Percentiles rank a stretch among this genome's conserved stretches.
Evolutionary conservation across 2,797 vertebrate species (phyloP).

Genomic region (Danio kyathit): DNA sequence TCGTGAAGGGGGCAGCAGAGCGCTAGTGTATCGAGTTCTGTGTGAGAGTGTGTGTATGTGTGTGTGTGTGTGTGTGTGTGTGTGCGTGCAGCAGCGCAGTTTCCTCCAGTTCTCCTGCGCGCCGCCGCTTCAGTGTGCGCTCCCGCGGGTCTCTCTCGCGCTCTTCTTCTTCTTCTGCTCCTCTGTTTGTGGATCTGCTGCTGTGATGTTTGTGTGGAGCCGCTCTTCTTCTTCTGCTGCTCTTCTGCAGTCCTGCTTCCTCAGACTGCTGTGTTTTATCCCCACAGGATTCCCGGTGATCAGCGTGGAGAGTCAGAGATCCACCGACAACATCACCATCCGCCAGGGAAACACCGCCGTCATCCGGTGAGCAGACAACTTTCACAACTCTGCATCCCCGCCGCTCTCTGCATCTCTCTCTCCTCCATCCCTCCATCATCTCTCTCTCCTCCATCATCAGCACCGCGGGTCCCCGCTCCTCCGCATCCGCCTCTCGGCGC

Average conservation of each 20-base stretch:
- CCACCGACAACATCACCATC: constrained; percentile 99
- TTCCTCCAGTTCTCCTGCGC: constrained; percentile 9
- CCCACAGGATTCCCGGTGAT: constrained; percentile 99
- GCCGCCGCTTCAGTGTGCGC: constrained; percentile 62
- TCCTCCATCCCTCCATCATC: not conserved
- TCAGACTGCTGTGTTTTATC: constrained; percentile 98
- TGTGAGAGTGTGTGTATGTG: not conserved
- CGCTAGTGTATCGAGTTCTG: constrained; percentile 22
- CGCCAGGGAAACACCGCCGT: constrained; percentile 98
- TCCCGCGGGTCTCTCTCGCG: constrained; percentile 42
- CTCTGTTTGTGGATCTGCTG: constrained; percentile 44
- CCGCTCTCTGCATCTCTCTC: too few relatives aligned
- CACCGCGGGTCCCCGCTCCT: too few relatives aligned
- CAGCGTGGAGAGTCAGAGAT: constrained; percentile 97
- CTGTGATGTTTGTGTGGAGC: constrained; percentile 52
- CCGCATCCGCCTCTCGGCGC: too few relatives aligned
- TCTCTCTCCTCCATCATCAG: not conserved
- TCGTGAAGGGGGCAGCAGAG: constrained; percentile 73
- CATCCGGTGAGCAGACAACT: constrained; percentile 89
- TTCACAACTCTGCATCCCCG: too few relatives aligned
- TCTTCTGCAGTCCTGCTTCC: constrained; percentile 94
- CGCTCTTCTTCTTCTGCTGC: constrained; percentile 77
- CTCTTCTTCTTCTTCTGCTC: constrained; percentile 65
- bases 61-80: not conserved
- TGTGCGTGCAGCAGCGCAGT: constrained; percentile 5